Conservation (phyloP, 2,797 vertebrate genomes). For the Anabas testudineus region DNA sequence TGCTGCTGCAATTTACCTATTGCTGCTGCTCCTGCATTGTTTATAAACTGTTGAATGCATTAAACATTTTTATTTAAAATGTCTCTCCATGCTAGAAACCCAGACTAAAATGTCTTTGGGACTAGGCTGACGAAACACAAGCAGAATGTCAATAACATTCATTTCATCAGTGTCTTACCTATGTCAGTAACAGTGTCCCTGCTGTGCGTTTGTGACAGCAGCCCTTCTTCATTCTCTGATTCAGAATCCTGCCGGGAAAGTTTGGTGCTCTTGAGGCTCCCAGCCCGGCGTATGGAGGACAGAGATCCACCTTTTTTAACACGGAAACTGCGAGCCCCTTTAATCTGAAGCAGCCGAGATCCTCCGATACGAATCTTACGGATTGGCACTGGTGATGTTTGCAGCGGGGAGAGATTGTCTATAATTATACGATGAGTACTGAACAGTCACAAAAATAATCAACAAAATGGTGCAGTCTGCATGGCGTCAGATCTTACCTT, state of each 20-base stretch:
- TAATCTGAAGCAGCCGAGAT: constrained; percentile 98
- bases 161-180: constrained; percentile 73
- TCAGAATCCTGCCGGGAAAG: constrained; percentile 98
- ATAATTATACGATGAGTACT: constrained; percentile 7
- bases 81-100: too few relatives aligned
- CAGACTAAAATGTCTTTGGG: too few relatives aligned
- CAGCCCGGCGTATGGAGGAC: constrained; percentile 96
- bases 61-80: too few relatives aligned
- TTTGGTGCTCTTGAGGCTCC: constrained; percentile 99
- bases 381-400: constrained; percentile 79
- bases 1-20: too few relatives aligned
- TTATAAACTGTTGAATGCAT: too few relatives aligned
- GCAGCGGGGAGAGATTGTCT: constrained; percentile 43
- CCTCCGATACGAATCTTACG: constrained; percentile 98
- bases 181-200: constrained; percentile 99
- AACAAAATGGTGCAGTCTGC: rapidly evolving
- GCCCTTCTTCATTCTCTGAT: constrained; percentile 97
- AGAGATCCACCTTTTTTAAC: constrained; percentile 98
- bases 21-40: too few relatives aligned
- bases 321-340: constrained; percentile 98
- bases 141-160: too few relatives aligned
- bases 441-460: rapidly evolving
- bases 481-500: constrained; percentile 67
- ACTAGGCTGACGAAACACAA: too few relatives aligned
- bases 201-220: constrained; percentile 93